Evolutionary conservation across 2,113 vertebrate species (phyloP), one percentile per base, ranked within the genome.

Genomic region (Corythaeola cristata): DNA sequence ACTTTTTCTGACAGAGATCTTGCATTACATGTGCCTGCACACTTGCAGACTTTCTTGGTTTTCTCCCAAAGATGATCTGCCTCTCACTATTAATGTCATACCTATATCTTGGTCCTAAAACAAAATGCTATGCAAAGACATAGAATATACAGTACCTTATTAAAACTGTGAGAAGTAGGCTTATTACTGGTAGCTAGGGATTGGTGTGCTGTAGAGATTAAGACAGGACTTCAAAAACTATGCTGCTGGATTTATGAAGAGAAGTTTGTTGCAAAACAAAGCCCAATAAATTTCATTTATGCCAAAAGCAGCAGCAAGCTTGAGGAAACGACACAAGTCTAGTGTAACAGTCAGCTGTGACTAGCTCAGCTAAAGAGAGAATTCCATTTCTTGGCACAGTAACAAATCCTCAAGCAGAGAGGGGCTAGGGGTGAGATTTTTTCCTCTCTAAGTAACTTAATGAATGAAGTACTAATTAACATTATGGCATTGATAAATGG

Each of bases 391-490:
- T 96, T 98, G 97, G 98, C 98, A 97, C 84, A 93, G 97, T 60
- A 98, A 97, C 95, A 98, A 97, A 97, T 97, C 97, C 97, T 97
- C 95, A 93, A 97, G 96, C 95, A 97, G 96, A 98, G 85, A 96
- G 93, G 95, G 96, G 96, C 97, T 78, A 97, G 71, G 97, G 97
- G 97, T 97, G 98, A 97, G 98, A 98, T 98, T 98, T 98, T 96
- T 98, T 97, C 97, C 97, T 97, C 96, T 97, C 97, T 98, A 98
- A 98, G 98, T 98, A 98, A 98, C 98, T 98, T 98, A 99, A 99
- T 99, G 98, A 99, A 99, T 99, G 98, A 98, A 99, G 98, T 98
- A 98, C 98, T 98, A 99, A 99, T 99, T 99, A 99, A 99, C 98
- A 99, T 98, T 86, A 98, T 99, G 99, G 99, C 98, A 99, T 98